phyloP scores from a whole-genome alignment of 2,113 vertebrate species.

The Picathartes gymnocephalus region DNA sequence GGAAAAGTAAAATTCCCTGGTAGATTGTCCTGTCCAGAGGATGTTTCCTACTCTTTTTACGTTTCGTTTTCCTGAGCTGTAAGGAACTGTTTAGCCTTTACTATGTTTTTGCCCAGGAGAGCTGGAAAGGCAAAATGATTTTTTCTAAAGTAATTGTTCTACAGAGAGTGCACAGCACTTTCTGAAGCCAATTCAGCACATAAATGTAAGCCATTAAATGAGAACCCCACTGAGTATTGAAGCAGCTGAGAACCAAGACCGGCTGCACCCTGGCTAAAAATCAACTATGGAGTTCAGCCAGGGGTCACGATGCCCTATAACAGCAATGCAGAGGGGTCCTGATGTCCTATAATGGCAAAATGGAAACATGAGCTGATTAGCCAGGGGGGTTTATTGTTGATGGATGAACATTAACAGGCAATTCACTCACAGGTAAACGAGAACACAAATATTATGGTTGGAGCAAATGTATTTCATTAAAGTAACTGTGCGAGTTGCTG shows the following conservation, averaged over 20 bases:
- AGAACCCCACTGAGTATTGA: background rate
- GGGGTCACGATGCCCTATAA: background rate
- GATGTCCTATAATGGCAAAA: background rate
- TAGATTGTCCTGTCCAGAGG: background rate
- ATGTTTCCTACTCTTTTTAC: background rate
- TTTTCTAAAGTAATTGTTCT: background rate
- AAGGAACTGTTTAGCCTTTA: background rate
- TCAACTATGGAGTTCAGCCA: background rate
- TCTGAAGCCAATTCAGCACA: background rate
- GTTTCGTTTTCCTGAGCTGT: background rate
- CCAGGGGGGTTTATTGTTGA: background rate
- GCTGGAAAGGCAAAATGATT: background rate
- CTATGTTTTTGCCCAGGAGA: background rate
- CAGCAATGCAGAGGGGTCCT: background rate
- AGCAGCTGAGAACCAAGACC: background rate
- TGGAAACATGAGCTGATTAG: background rate
- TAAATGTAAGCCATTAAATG: background rate
- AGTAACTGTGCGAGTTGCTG: background rate
- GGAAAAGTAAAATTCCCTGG: background rate
- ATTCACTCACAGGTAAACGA: background rate
- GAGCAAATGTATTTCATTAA: background rate
- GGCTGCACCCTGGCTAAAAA: background rate
- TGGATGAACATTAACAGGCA: background rate
- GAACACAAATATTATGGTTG: background rate
- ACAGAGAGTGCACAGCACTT: background rate